phyloP scores from a whole-genome alignment of 2,113 vertebrate species.

The Chitala chitala region DNA sequence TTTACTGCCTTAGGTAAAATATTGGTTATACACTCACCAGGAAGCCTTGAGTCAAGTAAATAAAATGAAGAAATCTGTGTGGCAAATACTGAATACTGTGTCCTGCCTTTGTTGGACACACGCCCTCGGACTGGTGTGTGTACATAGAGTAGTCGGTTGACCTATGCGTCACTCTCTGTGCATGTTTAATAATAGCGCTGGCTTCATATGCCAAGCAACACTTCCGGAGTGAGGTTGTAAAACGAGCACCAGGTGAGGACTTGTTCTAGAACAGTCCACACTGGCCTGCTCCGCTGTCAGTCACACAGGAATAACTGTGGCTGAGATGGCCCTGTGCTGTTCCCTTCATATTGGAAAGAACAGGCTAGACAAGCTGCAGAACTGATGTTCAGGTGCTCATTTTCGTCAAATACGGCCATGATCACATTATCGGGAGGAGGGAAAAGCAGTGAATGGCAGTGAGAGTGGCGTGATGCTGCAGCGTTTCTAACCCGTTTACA shows the following conservation, averaged over 20 bases:
- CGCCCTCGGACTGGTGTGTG: background rate
- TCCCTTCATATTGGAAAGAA: background rate
- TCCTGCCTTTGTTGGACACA: background rate
- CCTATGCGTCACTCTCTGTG: background rate
- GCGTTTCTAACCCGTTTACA: background rate
- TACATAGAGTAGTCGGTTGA: background rate
- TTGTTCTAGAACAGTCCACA: constrained; percentile 31
- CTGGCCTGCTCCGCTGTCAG: constrained; percentile 27
- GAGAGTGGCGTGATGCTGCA: background rate
- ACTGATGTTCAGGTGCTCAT: background rate
- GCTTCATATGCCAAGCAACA: background rate
- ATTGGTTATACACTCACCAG: no score
- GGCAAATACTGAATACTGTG: background rate
- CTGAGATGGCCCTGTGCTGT: constrained; percentile 1
- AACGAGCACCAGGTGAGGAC: constrained; percentile 3
- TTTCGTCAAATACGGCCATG: background rate
- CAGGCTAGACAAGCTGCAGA: background rate
- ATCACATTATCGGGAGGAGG: background rate
- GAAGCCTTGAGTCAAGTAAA: no score
- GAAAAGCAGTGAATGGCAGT: background rate
- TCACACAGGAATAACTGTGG: constrained; percentile 30
- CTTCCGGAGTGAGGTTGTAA: background rate
- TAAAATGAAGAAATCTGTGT: background rate
- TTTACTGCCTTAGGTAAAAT: no score
- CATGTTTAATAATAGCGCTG: constrained; percentile 29